A percentile compares a stretch with the other conserved stretches of the same genome.
Evolutionary conservation across 2,888 invertebrate genomes (phyloP).

Genomic region (Ormyrus nitidulus): DNA sequence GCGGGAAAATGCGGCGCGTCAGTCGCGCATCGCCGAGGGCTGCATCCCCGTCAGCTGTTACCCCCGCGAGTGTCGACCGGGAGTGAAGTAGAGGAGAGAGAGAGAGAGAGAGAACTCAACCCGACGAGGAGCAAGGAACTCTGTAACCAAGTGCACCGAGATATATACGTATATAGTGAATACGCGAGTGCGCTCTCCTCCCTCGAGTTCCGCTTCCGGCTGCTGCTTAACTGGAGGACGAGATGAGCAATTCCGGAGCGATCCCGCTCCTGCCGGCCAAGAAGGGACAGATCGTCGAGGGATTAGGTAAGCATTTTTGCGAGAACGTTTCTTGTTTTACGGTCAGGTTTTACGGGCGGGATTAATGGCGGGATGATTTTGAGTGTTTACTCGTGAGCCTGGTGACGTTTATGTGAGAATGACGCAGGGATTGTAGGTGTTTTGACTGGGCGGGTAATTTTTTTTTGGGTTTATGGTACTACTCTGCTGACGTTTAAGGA

Average conservation of each 20-base stretch:
- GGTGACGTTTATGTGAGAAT: too few species aligned
- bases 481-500: too few species aligned
- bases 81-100: not conserved
- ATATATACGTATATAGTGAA: not conserved
- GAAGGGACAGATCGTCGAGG: constrained; percentile 69
- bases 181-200: not conserved
- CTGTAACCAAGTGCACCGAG: not conserved
- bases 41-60: too few species aligned
- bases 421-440: too few species aligned
- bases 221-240: not conserved
- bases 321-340: too few species aligned
- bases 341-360: too few species aligned
- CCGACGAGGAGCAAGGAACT: not conserved
- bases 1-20: constrained; percentile 10
- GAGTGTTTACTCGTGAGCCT: too few species aligned
- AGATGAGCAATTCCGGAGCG: constrained; percentile 71
- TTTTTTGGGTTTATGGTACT: too few species aligned
- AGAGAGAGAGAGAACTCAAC: not conserved
- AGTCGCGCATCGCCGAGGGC: not conserved
- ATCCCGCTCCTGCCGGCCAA: constrained; percentile 70
- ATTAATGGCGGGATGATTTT: too few species aligned
- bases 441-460: too few species aligned
- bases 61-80: too few species aligned
- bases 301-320: constrained; percentile 55
- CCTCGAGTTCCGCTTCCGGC: not conserved